Conservation (phyloP, 2,113 vertebrate genomes). For the Sinocyclocheilus anshuiensis region DNA sequence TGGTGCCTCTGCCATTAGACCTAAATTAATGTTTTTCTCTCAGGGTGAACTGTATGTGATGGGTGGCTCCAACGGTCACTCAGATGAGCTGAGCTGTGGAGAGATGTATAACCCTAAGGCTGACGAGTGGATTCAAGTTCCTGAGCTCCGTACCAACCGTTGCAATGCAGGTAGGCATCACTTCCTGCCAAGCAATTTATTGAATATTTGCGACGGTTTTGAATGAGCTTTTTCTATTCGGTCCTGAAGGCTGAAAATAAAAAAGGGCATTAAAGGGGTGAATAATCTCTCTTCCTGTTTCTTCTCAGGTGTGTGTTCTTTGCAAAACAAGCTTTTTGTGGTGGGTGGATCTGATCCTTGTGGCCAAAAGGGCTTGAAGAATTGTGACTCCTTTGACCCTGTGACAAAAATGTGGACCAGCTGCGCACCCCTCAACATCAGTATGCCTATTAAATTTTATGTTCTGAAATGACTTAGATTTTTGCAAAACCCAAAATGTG, state of each 20-base stretch:
- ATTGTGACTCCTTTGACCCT: constrained; percentile 94
- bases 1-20: too few species aligned
- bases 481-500: background rate
- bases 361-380: constrained; percentile 96
- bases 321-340: constrained; percentile 90
- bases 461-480: background rate
- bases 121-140: constrained; percentile 90
- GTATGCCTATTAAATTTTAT: constrained; percentile 68
- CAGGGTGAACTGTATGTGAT: constrained; percentile 95
- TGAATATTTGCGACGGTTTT: too few species aligned
- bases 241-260: too few species aligned
- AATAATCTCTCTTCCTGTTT: too few species aligned
- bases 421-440: constrained; percentile 92
- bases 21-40: background rate
- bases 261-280: background rate
- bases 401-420: constrained; percentile 89
- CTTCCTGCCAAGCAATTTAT: too few species aligned
- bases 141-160: constrained; percentile 92
- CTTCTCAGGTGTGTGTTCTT: constrained; percentile 87
- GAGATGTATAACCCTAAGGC: constrained; percentile 88
- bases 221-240: too few species aligned
- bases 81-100: constrained; percentile 93
- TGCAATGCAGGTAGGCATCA: constrained; percentile 87
- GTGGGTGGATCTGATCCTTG: constrained; percentile 96
- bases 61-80: constrained; percentile 95